Evolutionary conservation across 2,888 invertebrate species (phyloP).

Genomic region (Coremacera marginata): DNA sequence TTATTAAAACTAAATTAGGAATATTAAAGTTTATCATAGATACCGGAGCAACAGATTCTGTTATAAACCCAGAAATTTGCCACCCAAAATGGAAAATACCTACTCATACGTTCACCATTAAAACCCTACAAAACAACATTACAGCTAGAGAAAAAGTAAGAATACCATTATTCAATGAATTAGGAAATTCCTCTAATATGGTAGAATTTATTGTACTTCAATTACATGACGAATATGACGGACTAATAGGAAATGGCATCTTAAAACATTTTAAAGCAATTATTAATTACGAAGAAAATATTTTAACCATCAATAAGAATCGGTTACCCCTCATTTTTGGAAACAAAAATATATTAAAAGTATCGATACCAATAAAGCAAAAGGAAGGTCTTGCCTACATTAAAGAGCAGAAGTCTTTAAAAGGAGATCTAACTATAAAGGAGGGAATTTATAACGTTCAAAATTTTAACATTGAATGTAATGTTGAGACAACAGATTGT

Average conservation of each 20-base stretch:
- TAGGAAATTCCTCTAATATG: constrained; percentile 26
- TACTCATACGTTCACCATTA: constrained; percentile 7
- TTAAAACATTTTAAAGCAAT: constrained; percentile 33
- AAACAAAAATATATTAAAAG: neutral
- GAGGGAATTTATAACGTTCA: neutral
- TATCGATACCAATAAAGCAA: neutral
- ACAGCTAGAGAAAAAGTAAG: constrained; percentile 29
- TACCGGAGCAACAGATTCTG: constrained; percentile 30
- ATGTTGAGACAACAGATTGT: neutral
- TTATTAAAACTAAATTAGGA: constrained; percentile 22
- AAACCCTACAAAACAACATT: constrained; percentile 35
- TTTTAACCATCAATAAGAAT: neutral
- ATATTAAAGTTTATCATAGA: constrained; percentile 28
- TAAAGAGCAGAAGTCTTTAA: no score
- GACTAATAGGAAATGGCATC: constrained; percentile 40
- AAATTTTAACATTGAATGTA: neutral
- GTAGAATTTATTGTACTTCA: constrained; percentile 35
- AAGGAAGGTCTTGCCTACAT: neutral
- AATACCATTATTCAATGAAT: constrained; percentile 34
- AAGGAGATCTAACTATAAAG: no score
- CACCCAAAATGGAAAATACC: constrained; percentile 32
- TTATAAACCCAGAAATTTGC: constrained; percentile 40
- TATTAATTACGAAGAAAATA: constrained; percentile 34
- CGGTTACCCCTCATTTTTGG: constrained; percentile 10
- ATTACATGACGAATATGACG: constrained; percentile 42